A percentile compares a stretch with the other conserved stretches of the same genome.
Evolutionary conservation across 2,113 vertebrate genomes (phyloP).

Genomic region (Glareola pratincola): DNA sequence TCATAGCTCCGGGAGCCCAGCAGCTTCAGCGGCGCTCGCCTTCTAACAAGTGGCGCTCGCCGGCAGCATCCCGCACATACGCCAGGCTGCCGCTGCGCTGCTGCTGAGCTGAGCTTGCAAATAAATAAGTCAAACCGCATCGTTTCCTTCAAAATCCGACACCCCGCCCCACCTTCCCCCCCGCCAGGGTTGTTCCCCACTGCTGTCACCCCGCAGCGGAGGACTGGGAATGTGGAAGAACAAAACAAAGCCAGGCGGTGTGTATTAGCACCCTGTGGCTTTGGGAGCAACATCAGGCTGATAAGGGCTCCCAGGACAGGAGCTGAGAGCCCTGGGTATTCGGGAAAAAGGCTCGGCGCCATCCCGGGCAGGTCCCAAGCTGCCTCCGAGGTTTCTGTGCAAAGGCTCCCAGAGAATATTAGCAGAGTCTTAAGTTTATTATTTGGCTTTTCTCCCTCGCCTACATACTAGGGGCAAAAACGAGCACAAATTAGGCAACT

Average conservation of each 20-base stretch:
- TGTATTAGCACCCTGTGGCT: background rate
- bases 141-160: background rate
- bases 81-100: background rate
- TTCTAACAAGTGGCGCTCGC: background rate
- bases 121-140: background rate
- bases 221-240: background rate
- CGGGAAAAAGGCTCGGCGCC: background rate
- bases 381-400: background rate
- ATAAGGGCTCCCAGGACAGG: background rate
- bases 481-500: background rate
- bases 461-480: background rate
- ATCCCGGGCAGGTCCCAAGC: background rate
- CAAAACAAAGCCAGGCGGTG: accelerated
- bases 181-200: background rate
- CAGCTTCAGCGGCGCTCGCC: background rate
- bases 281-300: background rate
- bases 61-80: background rate
- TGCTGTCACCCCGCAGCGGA: background rate
- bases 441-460: background rate
- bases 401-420: background rate
- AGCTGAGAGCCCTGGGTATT: background rate
- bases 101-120: background rate
- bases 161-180: accelerated
- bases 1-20: background rate
- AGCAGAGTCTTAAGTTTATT: background rate